A percentile compares a stretch with the other conserved stretches of the same genome.
phyloP scores from a whole-genome alignment of 1,140 invertebrate genomes.

The Phortica variegata region DNA sequence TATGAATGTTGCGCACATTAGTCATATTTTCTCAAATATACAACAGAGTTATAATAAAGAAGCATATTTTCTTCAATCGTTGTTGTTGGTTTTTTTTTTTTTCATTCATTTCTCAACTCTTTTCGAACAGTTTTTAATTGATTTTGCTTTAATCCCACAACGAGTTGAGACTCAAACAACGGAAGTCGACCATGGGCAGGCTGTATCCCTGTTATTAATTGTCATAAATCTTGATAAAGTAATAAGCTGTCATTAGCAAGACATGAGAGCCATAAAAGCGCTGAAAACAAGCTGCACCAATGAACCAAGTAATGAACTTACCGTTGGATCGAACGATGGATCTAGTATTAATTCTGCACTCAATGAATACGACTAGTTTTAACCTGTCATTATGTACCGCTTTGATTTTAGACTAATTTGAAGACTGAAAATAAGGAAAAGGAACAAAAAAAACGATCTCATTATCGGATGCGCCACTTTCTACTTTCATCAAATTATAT shows the following conservation, averaged over 20 bases:
- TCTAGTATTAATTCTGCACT: too few relatives aligned
- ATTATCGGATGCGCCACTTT: constrained; percentile 12
- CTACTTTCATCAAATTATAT: constrained; percentile 45
- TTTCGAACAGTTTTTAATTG: constrained; percentile 43
- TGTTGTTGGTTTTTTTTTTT: too few relatives aligned
- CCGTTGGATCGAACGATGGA: too few relatives aligned
- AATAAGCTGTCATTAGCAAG: constrained; percentile 27
- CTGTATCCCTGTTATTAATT: constrained; percentile 53
- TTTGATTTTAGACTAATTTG: constrained; percentile 16
- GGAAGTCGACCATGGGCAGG: constrained; percentile 32
- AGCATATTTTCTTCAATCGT: constrained; percentile 2
- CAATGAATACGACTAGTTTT: too few relatives aligned
- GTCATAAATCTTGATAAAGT: constrained; percentile 54
- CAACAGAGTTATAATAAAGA: background rate
- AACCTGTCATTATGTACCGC: constrained; percentile 22
- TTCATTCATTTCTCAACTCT: too few relatives aligned
- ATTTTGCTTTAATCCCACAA: too few relatives aligned
- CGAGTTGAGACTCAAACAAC: constrained; percentile 10
- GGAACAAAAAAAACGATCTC: too few relatives aligned
- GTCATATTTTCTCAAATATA: constrained; percentile 41
- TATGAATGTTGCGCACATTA: too few relatives aligned
- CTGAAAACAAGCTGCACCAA: background rate
- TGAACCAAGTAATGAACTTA: too few relatives aligned
- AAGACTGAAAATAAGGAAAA: too few relatives aligned
- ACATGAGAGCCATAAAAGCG: constrained; percentile 4